Conservation (phyloP, 2,888 invertebrate species). For the Fabriciana adippe region DNA sequence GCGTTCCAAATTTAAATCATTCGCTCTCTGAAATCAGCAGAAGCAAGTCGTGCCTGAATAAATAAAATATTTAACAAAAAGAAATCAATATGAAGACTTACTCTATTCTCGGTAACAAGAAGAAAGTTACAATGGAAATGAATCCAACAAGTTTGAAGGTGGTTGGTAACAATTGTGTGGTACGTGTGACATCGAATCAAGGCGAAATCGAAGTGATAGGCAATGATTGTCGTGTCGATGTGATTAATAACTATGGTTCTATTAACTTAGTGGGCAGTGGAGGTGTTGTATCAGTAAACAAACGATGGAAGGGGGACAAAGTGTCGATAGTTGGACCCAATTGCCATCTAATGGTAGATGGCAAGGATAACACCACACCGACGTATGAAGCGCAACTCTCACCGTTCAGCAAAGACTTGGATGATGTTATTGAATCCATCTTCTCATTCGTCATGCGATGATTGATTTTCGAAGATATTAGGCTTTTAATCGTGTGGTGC, state of each 20-base stretch:
- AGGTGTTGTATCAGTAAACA: conserved; percentile 61
- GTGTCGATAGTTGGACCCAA: conserved; percentile 64
- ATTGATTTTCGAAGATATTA: conserved; percentile 31
- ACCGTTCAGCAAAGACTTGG: conserved; percentile 74
- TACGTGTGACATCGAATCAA: conserved; percentile 62
- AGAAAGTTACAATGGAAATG: conserved; percentile 75
- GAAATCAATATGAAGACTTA: conserved; percentile 69
- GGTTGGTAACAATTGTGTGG: conserved; percentile 71
- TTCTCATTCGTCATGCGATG: conserved; percentile 78
- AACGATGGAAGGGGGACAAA: conserved; percentile 65
- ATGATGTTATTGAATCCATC: conserved; percentile 75
- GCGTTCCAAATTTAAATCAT: conserved; percentile 49
- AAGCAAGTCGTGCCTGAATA: conserved; percentile 33
- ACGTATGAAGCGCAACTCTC: conserved; percentile 71
- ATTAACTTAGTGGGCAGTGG: conserved; percentile 71
- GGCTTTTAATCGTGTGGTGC: conserved; percentile 24
- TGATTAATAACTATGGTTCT: conserved; percentile 63
- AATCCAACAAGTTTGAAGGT: conserved; percentile 68
- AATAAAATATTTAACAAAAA: conserved; percentile 3
- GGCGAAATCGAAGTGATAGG: conserved; percentile 76
- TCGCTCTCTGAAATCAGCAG: conserved; percentile 40
- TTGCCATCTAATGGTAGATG: conserved; percentile 65
- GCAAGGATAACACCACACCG: conserved; percentile 61
- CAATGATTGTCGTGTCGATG: conserved; percentile 71
- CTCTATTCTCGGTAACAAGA: conserved; percentile 75